These are phyloP conservation scores for Apis laboriosa DNA, from an alignment of 1,140 invertebrate genomes.

Conservation along the genomic window DNA sequence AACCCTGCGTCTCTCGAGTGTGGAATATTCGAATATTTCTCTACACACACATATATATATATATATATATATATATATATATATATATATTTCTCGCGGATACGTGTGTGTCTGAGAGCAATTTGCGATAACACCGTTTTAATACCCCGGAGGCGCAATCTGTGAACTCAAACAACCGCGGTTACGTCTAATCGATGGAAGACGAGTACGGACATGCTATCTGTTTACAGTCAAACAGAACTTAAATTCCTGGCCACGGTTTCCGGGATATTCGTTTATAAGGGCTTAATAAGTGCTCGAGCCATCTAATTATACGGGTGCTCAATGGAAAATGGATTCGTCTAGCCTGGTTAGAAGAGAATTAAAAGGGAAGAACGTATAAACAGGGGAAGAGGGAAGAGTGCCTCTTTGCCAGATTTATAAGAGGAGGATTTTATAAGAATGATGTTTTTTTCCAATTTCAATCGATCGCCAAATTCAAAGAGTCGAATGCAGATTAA, in stretches of 20 bases:
- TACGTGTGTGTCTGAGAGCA: slow-evolving; percentile 44
- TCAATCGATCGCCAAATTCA: no score
- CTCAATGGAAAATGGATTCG: slow-evolving; percentile 3
- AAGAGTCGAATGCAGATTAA: no score
- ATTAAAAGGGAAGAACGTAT: no score
- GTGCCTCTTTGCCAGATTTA: no score
- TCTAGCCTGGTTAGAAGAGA: not conserved
- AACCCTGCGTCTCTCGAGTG: not conserved
- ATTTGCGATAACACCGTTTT: slow-evolving; percentile 62
- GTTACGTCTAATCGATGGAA: slow-evolving; percentile 62
- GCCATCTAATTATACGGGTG: slow-evolving; percentile 24
- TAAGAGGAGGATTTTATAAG: no score
- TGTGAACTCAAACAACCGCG: slow-evolving; percentile 65
- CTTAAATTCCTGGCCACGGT: slow-evolving; percentile 57
- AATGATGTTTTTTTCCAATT: no score
- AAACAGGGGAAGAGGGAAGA: not conserved
- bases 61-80: not conserved
- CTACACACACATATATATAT: no score
- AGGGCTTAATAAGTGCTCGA: slow-evolving; percentile 18
- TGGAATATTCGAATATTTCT: slow-evolving; percentile 7
- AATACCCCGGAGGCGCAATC: slow-evolving; percentile 64
- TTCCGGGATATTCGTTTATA: slow-evolving; percentile 21
- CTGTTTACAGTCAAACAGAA: slow-evolving; percentile 63
- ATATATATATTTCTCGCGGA: not conserved
- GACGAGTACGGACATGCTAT: slow-evolving; percentile 57